A percentile compares a stretch with the other conserved stretches of the same genome.
These are phyloP conservation scores for Leptopilina myrica DNA, from an alignment of 2,888 invertebrate species.

Conservation along the genomic window DNA sequence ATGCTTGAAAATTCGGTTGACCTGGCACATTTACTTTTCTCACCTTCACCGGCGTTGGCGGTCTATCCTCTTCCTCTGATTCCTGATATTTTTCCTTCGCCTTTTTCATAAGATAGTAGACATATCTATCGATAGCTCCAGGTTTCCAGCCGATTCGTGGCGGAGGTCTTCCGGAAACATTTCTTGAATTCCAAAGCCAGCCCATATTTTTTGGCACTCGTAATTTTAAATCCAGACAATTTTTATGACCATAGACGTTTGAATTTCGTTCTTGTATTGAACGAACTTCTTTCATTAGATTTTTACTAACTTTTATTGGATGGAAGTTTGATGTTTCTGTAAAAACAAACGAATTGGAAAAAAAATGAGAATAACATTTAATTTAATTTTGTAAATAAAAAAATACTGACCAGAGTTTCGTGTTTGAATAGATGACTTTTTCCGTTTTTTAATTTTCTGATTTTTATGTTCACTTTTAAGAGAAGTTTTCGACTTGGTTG, in stretches of 20 bases:
- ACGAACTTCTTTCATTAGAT: constrained; percentile 45
- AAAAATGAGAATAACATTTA: too few species aligned
- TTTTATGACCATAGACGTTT: constrained; percentile 62
- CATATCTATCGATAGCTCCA: constrained; percentile 62
- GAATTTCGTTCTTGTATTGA: constrained; percentile 47
- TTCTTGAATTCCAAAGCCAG: constrained; percentile 63
- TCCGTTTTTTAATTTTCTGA: constrained; percentile 23
- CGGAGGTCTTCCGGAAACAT: constrained; percentile 57
- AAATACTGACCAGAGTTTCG: too few species aligned
- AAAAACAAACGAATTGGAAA: too few species aligned
- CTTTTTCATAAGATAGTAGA: constrained; percentile 59
- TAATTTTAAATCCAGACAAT: constrained; percentile 60
- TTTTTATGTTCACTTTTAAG: constrained; percentile 18
- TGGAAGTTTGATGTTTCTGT: too few species aligned
- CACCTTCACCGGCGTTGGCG: constrained; percentile 48
- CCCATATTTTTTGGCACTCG: constrained; percentile 67
- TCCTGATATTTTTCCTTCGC: constrained; percentile 57
- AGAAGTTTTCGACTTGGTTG: background rate
- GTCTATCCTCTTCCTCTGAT: constrained; percentile 38
- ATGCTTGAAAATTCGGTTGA: constrained; percentile 53
- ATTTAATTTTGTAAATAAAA: too few species aligned
- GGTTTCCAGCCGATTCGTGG: constrained; percentile 65
- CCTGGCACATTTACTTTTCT: constrained; percentile 50
- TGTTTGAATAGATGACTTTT: constrained; percentile 42
- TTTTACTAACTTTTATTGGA: constrained; percentile 47